Percentiles rank a stretch among this genome's conserved stretches.
Evolutionary conservation across 2,113 vertebrate genomes (phyloP).

Genomic region (Osmerus mordax): DNA sequence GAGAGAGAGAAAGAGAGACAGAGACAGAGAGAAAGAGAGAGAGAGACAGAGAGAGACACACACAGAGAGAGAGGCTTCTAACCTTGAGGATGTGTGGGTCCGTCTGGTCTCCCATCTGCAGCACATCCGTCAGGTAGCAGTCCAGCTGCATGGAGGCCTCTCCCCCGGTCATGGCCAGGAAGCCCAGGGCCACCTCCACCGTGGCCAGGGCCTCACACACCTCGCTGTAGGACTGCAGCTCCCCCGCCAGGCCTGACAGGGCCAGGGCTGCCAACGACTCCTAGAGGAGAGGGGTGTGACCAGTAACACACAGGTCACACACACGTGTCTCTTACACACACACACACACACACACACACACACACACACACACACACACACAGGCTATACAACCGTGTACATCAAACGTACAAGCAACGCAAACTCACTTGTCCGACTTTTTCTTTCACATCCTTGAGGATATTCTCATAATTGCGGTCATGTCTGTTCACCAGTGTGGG

Average conservation of each 20-base stretch:
- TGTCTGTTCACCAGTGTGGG: conserved; percentile 85
- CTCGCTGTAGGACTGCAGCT: conserved; percentile 87
- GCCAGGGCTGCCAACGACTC: conserved; percentile 72
- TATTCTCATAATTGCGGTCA: conserved; percentile 86
- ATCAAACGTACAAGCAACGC: background rate
- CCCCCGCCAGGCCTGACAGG: conserved; percentile 70
- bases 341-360: too few species aligned
- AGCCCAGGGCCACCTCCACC: conserved; percentile 81
- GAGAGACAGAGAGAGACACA: too few species aligned
- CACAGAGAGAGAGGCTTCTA: conserved; percentile 19
- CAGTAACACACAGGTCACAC: background rate
- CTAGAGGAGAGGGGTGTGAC: conserved; percentile 56
- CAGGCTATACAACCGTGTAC: background rate
- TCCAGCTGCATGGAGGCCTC: conserved; percentile 74
- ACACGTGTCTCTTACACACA: too few species aligned
- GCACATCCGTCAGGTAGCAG: conserved; percentile 74
- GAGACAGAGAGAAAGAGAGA: too few species aligned
- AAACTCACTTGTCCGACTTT: conserved; percentile 81
- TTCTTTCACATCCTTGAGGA: conserved; percentile 78
- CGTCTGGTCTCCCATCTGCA: conserved; percentile 85
- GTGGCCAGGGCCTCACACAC: conserved; percentile 86
- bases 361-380: too few species aligned
- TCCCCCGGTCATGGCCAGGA: conserved; percentile 85
- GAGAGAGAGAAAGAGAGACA: too few species aligned
- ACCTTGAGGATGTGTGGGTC: conserved; percentile 81